These are phyloP conservation scores for Protodeltote pygarga DNA, from an alignment of 2,888 invertebrate genomes.

Conservation along the genomic window DNA sequence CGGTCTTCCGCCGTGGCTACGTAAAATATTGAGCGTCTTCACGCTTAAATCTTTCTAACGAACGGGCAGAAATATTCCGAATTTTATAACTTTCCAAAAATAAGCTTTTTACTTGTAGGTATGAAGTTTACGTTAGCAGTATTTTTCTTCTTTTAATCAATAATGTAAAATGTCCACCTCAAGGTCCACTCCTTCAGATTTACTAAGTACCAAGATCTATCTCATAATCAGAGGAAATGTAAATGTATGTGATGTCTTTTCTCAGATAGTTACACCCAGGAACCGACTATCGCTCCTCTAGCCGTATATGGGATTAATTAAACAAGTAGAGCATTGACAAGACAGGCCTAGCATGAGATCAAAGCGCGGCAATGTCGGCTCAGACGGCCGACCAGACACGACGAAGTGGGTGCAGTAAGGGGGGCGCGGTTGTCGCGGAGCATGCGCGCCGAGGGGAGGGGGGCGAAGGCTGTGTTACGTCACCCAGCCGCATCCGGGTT, in stretches of 20 bases:
- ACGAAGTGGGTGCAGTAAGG: constrained; percentile 57
- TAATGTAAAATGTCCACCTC: neutral
- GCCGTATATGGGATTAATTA: constrained; percentile 65
- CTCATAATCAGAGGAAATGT: constrained; percentile 34
- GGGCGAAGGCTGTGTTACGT: constrained; percentile 80
- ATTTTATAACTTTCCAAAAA: no score
- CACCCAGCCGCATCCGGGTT: constrained; percentile 83
- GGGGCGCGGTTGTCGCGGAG: constrained; percentile 47
- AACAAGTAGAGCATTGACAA: constrained; percentile 48
- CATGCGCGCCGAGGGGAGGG: constrained; percentile 45
- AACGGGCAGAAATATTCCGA: constrained; percentile 20
- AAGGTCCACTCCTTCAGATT: constrained; percentile 24
- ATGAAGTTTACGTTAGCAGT: neutral
- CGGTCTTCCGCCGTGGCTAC: constrained; percentile 39
- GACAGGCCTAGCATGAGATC: constrained; percentile 59
- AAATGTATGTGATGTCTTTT: constrained; percentile 39
- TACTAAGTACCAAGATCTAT: constrained; percentile 39
- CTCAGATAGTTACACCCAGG: constrained; percentile 35
- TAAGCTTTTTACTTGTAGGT: no score
- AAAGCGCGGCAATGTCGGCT: constrained; percentile 60
- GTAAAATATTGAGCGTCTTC: constrained; percentile 38
- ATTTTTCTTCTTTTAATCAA: no score
- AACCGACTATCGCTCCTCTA: constrained; percentile 29
- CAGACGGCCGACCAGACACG: constrained; percentile 80
- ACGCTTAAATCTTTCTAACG: constrained; percentile 26